These are phyloP conservation scores for Lagopus muta DNA, from an alignment of 2,113 vertebrate genomes.

Conservation along the genomic window DNA sequence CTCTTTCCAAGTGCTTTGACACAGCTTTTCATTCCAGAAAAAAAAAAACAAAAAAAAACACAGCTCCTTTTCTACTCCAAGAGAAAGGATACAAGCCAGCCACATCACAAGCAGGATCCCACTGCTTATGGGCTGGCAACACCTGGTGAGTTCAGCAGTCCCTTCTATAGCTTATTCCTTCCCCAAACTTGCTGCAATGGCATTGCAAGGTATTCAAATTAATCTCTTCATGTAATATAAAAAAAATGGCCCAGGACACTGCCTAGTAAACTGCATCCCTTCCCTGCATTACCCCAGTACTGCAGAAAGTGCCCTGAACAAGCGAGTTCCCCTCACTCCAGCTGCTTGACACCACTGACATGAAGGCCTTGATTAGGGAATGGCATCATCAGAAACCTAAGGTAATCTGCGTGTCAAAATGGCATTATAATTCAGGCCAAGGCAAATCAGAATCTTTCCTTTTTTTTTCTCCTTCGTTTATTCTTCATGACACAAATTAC, in stretches of 20 bases:
- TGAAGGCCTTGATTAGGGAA: not conserved
- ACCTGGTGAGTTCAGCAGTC: not conserved
- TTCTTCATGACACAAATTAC: not conserved
- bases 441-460: not conserved
- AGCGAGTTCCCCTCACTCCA: not conserved
- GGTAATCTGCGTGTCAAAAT: not conserved
- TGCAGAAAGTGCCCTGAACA: not conserved
- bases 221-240: not conserved
- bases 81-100: not conserved
- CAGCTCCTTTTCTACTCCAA: not conserved
- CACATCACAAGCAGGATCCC: not conserved
- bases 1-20: not conserved
- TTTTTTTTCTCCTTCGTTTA: not conserved
- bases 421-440: not conserved
- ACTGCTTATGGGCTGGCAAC: not conserved
- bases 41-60: not conserved
- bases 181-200: not conserved
- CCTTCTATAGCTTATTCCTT: not conserved
- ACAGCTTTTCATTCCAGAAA: not conserved
- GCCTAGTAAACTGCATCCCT: not conserved
- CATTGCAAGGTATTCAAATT: not conserved
- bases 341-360: not conserved
- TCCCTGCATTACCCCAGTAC: not conserved
- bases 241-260: not conserved
- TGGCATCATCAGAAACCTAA: not conserved